Percentiles rank a stretch among this genome's conserved stretches.
These are phyloP conservation scores for Girardinus metallicus DNA, from an alignment of 2,797 vertebrate genomes.

Conservation along the genomic window DNA sequence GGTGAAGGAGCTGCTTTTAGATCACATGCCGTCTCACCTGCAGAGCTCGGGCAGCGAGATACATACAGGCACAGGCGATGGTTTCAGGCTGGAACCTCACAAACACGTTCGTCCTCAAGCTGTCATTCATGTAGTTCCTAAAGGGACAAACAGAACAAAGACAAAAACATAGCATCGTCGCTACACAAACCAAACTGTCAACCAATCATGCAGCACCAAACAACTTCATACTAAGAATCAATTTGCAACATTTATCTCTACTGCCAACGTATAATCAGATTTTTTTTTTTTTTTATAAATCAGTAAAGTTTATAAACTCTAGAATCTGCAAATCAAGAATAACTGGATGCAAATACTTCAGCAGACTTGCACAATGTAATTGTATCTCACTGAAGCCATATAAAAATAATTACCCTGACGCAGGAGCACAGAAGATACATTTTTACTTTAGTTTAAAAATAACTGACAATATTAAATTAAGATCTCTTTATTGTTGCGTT, in stretches of 20 bases:
- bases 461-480: background rate
- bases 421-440: background rate
- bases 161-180: constrained; percentile 77
- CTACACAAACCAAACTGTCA: constrained; percentile 46
- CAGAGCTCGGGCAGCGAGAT: constrained; percentile 94
- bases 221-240: background rate
- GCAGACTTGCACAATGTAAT: background rate
- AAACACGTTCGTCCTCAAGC: constrained; percentile 96
- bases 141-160: constrained; percentile 53
- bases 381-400: background rate
- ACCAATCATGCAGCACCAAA: constrained; percentile 1
- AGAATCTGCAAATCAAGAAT: background rate
- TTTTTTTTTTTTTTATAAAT: background rate
- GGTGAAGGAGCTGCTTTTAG: too few species aligned
- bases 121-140: constrained; percentile 99
- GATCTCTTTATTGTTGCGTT: constrained; percentile 63
- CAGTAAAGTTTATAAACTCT: background rate
- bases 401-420: background rate
- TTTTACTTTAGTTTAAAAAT: background rate
- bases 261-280: background rate
- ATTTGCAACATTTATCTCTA: background rate
- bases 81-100: constrained; percentile 98
- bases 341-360: background rate
- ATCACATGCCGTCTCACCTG: constrained; percentile 80
- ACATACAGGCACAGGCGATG: constrained; percentile 98